phyloP scores from a whole-genome alignment of 2,888 invertebrate genomes.

The Drosophila hamatofila region DNA sequence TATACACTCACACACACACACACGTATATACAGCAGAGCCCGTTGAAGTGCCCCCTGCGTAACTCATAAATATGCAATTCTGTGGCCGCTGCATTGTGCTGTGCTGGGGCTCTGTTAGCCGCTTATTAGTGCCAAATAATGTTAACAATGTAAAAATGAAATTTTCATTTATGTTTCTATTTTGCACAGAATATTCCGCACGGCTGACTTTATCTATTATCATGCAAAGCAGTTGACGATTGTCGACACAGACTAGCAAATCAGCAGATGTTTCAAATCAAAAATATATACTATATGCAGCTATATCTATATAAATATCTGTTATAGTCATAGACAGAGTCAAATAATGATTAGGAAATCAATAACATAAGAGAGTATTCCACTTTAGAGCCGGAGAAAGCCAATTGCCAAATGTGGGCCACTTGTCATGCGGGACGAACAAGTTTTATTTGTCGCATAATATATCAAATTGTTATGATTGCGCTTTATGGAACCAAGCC shows the following conservation, averaged over 20 bases:
- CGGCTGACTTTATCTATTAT: conserved; percentile 53
- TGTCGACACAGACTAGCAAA: conserved; percentile 1
- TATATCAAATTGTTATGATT: conserved; percentile 70
- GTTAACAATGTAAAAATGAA: conserved; percentile 58
- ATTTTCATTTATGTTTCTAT: conserved; percentile 51
- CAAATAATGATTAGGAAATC: background rate
- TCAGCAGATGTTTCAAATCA: conserved; percentile 1
- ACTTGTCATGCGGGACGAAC: conserved; percentile 52
- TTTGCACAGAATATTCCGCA: conserved; percentile 44
- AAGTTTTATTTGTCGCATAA: conserved; percentile 54
- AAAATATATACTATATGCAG: background rate
- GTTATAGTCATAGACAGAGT: background rate
- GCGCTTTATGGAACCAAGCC: conserved; percentile 31
- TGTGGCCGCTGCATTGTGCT: conserved; percentile 54
- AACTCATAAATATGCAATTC: conserved; percentile 76
- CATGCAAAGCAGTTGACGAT: conserved; percentile 71
- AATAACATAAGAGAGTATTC: conserved; percentile 5
- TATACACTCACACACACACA: conserved; percentile 3
- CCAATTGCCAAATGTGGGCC: conserved; percentile 4
- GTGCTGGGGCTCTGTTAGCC: conserved; percentile 43
- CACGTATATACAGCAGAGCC: background rate
- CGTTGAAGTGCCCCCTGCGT: background rate
- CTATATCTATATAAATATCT: background rate
- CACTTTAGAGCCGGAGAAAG: conserved; percentile 36
- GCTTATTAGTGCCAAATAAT: conserved; percentile 73